Evolutionary conservation across 1,140 invertebrate species (phyloP).

Genomic region (Drosophila burlai): DNA sequence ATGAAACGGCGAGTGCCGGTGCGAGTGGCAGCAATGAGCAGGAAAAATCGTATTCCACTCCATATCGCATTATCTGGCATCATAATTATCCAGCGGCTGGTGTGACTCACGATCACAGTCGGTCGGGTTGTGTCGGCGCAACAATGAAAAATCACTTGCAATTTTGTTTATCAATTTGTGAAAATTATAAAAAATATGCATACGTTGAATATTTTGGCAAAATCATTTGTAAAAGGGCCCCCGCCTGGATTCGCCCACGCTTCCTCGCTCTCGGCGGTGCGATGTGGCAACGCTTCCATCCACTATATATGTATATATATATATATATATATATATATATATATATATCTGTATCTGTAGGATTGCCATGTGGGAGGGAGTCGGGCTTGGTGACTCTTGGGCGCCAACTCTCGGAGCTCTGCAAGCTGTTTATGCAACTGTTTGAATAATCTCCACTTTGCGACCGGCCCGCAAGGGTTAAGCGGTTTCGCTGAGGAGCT

Average conservation of each 20-base stretch:
- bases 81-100: slow-evolving; percentile 72
- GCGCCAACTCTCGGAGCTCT: slow-evolving; percentile 67
- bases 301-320: background rate
- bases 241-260: slow-evolving; percentile 65
- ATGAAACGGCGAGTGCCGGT: slow-evolving; percentile 42
- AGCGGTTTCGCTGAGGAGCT: slow-evolving; percentile 15
- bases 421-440: slow-evolving; percentile 74
- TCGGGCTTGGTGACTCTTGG: slow-evolving; percentile 39
- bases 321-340: background rate
- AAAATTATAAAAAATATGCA: slow-evolving; percentile 84
- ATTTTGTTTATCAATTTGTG: slow-evolving; percentile 84
- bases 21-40: slow-evolving; percentile 48
- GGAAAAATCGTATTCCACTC: slow-evolving; percentile 72
- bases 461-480: slow-evolving; percentile 21
- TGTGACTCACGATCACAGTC: slow-evolving; percentile 57
- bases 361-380: slow-evolving; percentile 30
- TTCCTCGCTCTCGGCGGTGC: slow-evolving; percentile 23
- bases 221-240: slow-evolving; percentile 76
- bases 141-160: slow-evolving; percentile 82
- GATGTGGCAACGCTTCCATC: slow-evolving; percentile 67
- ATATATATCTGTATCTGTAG: background rate
- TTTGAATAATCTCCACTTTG: slow-evolving; percentile 55
- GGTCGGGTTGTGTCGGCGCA: slow-evolving; percentile 25
- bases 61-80: slow-evolving; percentile 81
- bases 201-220: slow-evolving; percentile 81